A percentile compares a stretch with the other conserved stretches of the same genome.
These are phyloP conservation scores for Dermochelys coriacea DNA, from an alignment of 2,797 vertebrate species.

Conservation along the genomic window DNA sequence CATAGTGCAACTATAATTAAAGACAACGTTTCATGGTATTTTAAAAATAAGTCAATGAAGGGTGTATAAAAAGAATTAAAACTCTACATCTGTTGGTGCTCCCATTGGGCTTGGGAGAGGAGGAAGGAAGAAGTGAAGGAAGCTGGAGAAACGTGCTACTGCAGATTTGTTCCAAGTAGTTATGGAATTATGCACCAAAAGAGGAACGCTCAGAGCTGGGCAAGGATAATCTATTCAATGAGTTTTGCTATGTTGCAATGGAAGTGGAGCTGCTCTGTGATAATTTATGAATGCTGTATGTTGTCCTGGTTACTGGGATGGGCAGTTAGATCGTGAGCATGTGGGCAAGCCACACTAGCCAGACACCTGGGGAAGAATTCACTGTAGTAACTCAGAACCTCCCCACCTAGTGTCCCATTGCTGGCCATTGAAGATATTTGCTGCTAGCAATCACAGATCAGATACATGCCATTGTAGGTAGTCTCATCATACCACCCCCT, in stretches of 20 bases:
- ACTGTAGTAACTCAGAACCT: neutral
- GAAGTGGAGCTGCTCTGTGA: neutral
- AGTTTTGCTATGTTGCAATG: neutral
- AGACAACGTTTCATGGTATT: neutral
- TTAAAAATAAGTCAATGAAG: neutral
- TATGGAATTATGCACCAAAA: neutral
- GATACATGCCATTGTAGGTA: neutral
- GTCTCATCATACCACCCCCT: neutral
- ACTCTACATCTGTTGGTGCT: neutral
- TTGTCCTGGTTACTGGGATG: neutral
- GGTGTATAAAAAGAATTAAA: neutral
- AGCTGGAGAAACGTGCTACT: neutral
- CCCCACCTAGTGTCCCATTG: neutral
- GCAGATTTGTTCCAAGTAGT: neutral
- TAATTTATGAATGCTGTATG: neutral
- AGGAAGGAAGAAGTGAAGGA: neutral
- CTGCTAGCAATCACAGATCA: neutral
- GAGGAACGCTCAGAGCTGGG: neutral
- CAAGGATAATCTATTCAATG: neutral
- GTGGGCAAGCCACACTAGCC: neutral
- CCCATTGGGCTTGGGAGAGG: neutral
- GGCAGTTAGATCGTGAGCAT: neutral
- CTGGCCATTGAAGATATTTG: neutral
- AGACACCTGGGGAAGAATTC: neutral
- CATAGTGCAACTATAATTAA: slow-evolving; percentile 29